Base-by-base conservation (phyloP, 2,888 invertebrate genomes). In the Zaprionus obscuricornis region DNA sequence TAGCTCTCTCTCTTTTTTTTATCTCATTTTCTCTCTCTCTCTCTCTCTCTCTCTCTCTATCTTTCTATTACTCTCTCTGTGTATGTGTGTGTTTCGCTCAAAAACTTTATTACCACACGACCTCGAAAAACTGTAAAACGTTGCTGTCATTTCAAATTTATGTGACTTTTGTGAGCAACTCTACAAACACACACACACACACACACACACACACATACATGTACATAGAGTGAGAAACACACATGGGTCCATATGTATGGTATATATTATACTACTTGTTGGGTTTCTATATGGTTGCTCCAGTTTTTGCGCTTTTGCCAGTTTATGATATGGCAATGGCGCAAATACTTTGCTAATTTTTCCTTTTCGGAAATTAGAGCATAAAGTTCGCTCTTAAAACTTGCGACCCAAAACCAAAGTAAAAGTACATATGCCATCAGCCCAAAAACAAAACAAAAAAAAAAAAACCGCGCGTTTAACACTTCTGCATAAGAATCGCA, bases 291-390 rank as follows among this genome's bases (percentile, higher is more conserved):
- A 58, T 57, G 52, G 36, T 49, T 67, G 72, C 59, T 58, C 56
- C 59, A 74, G 59, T 57, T 62, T 52, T n/a, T n/a, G 46, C 17
- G 29, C 52, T 58, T 47, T 66, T 55, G 57, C 72, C 72, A 57
- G 77, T 79, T 78, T 79, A 79, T 79, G 81, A 81, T 81, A 75
- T 81, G 78, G 77, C 73, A 75, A 75, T 81, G 78, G 74, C 58
- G 73, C 66, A 81, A 78, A 78, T 81, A 79, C 77, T 82, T 82
- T 75, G 75, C 83, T 82, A 82, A 82, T 83, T 82, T 83, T 78
- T 81, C 78, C 75, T 75, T 78, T 75, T 68, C 78, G 78, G 78
- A 79, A 79, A 79, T 79, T 79, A 81, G 78, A 79, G 78, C 78
- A 79, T 79, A 79, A 79, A 79, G 64, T 81, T 79, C 42, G 65